Evolutionary conservation across 2,888 invertebrate species (phyloP), one percentile per base, ranked within the genome.

Genomic region (Atrina japonica): DNA sequence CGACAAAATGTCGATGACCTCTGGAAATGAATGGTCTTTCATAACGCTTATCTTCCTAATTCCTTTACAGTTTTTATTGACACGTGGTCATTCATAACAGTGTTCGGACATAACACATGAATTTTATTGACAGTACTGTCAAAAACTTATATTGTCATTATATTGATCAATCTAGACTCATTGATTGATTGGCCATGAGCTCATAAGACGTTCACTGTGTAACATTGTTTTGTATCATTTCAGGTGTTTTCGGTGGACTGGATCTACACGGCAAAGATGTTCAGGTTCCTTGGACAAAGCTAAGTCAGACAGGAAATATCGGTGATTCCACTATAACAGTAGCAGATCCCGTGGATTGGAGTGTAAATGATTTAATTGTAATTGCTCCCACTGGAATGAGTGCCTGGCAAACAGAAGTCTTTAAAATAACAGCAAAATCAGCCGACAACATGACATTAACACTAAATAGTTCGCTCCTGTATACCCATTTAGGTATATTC

Each of bases 201-300:
- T n/a, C n/a, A n/a, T n/a, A n/a, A n/a, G 35, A 35, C 11, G 27
- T 53, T 65, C 45, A 5, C 27, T n/a, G 9, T 47, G 9, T 40
- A 3, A 18, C 0, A 18, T 55, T 43, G 18, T 18, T 16, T 35
- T 30, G 14, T 11, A 9, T 27, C 16, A n/a, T 74, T 68, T 5
- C 64, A 85, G 87, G 80, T 69, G 85, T 84, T 16, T 87, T 82
- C 75, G 88, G 88, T 45, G 87, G 87, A 21, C 77, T 88, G 35
- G 87, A 88, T 67, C 75, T 88, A 21, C 86, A 87, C 65, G 88
- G 88, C 21, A 73, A 78, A 35, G 77, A 81, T 29, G 74, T 81
- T 5, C 77, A 72, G 18, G 67, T 77, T 0, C 72, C 77, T 0
- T 88, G 87, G 86, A 86, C 87, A 3, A 68, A 77, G 11, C 71